These are phyloP conservation scores for Chymomyza amoena DNA, from an alignment of 2,888 invertebrate species.

Conservation along the genomic window DNA sequence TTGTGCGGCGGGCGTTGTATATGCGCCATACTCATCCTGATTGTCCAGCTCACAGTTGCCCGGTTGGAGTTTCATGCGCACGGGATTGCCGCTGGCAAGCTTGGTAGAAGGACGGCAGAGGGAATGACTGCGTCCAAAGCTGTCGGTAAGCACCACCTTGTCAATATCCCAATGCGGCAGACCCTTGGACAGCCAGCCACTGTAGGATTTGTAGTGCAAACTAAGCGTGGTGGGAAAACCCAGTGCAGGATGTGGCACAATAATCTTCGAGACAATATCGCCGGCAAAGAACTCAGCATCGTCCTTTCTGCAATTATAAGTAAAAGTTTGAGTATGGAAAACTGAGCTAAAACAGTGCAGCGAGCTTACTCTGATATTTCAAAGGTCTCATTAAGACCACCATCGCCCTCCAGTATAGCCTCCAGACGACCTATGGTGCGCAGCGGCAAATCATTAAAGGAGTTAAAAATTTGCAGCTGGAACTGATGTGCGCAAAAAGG, in stretches of 20 bases:
- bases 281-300: constrained; percentile 87
- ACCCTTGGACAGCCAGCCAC: constrained; percentile 93
- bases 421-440: constrained; percentile 85
- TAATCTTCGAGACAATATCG: constrained; percentile 87
- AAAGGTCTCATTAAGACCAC: constrained; percentile 92
- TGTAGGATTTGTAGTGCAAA: constrained; percentile 91
- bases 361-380: constrained; percentile 87
- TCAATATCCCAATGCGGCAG: constrained; percentile 89
- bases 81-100: constrained; percentile 86
- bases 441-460: constrained; percentile 83
- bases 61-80: constrained; percentile 86
- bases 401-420: constrained; percentile 88
- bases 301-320: constrained; percentile 83
- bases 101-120: constrained; percentile 88
- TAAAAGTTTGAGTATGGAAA: background rate
- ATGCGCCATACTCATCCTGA: constrained; percentile 73
- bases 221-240: constrained; percentile 86
- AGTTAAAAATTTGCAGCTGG: constrained; percentile 89
- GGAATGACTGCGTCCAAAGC: constrained; percentile 90
- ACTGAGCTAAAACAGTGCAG: background rate
- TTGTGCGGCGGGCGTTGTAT: constrained; percentile 49
- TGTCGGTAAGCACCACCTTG: constrained; percentile 90
- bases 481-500: constrained; percentile 97
- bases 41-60: constrained; percentile 87
- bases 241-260: constrained; percentile 93